Evolutionary conservation across 2,113 vertebrate species (phyloP), one percentile per base, ranked within the genome.

Genomic region (Apus apus): DNA sequence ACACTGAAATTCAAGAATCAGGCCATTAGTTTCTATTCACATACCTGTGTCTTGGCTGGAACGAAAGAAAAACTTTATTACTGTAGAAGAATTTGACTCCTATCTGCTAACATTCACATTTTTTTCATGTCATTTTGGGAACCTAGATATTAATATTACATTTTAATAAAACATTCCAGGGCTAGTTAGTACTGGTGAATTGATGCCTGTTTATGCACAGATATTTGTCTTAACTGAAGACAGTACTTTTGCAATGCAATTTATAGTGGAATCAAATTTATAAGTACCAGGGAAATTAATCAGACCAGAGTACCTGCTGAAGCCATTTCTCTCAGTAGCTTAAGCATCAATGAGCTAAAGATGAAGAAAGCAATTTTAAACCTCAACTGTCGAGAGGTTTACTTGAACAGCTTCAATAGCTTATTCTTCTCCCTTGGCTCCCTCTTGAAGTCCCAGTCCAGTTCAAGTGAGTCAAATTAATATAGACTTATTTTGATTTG

Each of bases 331-430:
- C 56, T 86, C 67, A 90, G 30, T 25, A 88, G 6, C 25, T 15
- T 65, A 74, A 86, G 36, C 29, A 79, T 68, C 82, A 83, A 25
- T 65, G 66, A 95, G 61, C 20, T 75, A 54, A 80, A 32, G 23
- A 60, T 56, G 76, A 93, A 84, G 57, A 78, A 75, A 78, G 25
- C n/a, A 91, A 75, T 95, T 95, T 86, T 74, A 90, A 91, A 76
- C 10, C 38, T 65, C 2, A 3, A 7, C 34, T 79, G 30, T 60
- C 76, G 32, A 43, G 65, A 80, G 50, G 27, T 54, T 82, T 54
- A 64, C 46, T 86, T 68, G 22, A 88, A 43, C 36, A 80, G 32
- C 5, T 70, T 83, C 62, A 81, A 82, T 60, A 51, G 51, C 38
- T 86, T 80, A 53, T 46, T 80, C 45, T 70, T 84, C 19, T 85